phyloP scores from a whole-genome alignment of 1,140 invertebrate genomes.

The Drosophila melanica region DNA sequence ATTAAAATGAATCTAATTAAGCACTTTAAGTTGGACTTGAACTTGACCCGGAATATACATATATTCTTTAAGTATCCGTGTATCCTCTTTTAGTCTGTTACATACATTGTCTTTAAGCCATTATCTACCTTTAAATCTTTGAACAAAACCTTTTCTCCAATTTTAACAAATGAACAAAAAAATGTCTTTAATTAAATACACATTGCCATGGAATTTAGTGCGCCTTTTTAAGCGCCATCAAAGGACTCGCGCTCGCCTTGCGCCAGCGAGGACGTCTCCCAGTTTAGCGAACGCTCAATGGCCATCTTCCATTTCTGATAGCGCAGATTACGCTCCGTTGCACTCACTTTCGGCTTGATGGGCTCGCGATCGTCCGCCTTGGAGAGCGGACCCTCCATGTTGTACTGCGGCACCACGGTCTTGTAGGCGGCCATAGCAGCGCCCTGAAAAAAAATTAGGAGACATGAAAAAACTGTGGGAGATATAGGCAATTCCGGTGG shows the following conservation, averaged over 20 bases:
- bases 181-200: constrained; percentile 6
- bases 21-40: no score
- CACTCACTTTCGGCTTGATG: constrained; percentile 88
- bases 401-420: constrained; percentile 87
- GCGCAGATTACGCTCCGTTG: constrained; percentile 89
- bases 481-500: no score
- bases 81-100: no score
- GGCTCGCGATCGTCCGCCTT: constrained; percentile 81
- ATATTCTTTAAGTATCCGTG: no score
- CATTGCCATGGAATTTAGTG: constrained; percentile 4
- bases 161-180: constrained; percentile 6
- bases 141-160: no score
- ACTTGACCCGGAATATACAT: no score
- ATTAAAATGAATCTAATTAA: no score
- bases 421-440: constrained; percentile 92
- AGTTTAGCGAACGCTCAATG: constrained; percentile 90
- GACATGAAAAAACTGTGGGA: no score
- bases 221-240: constrained; percentile 51
- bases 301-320: constrained; percentile 94
- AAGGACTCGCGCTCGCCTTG: constrained; percentile 68
- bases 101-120: no score
- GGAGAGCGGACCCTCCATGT: constrained; percentile 82
- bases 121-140: background rate
- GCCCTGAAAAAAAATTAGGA: constrained; percentile 75
- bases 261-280: constrained; percentile 86